A percentile compares a stretch with the other conserved stretches of the same genome.
Evolutionary conservation across 1,140 invertebrate species (phyloP).

Genomic region (Drosophila orena): DNA sequence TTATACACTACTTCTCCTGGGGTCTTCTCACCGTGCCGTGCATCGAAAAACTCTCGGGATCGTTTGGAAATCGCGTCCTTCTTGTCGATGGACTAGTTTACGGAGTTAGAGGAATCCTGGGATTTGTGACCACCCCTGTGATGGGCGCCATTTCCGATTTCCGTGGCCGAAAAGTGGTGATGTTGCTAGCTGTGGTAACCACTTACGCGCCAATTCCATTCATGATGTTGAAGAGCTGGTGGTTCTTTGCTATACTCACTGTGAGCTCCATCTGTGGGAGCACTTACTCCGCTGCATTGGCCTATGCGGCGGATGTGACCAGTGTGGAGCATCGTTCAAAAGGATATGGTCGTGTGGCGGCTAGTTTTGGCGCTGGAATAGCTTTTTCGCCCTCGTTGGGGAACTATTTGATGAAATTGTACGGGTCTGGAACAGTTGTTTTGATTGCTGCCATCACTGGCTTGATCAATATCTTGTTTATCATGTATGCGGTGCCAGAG

Average conservation of each 20-base stretch:
- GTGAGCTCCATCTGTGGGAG: conserved; percentile 99
- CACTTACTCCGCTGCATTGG: conserved; percentile 99
- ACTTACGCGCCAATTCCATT: conserved; percentile 99
- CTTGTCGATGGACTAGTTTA: conserved; percentile 99
- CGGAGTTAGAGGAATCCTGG: conserved; percentile 98
- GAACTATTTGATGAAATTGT: conserved; percentile 94
- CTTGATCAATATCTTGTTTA: conserved; percentile 98
- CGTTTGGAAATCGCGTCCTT: conserved; percentile 99
- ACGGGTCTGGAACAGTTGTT: conserved; percentile 96
- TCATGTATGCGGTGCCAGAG: conserved; percentile 99
- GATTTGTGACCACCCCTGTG: conserved; percentile 97
- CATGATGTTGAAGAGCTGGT: conserved; percentile 99
- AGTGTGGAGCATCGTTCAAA: conserved; percentile 96
- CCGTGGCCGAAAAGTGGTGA: conserved; percentile 98
- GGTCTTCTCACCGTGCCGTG: conserved; percentile 98
- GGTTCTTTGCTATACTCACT: conserved; percentile 99
- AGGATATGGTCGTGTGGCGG: conserved; percentile 98
- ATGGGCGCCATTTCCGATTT: conserved; percentile 98
- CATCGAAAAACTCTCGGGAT: conserved; percentile 97
- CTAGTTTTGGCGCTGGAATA: conserved; percentile 99
- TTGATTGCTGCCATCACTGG: conserved; percentile 97
- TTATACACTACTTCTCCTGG: conserved; percentile 99
- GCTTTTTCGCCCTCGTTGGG: conserved; percentile 98
- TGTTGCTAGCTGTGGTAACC: conserved; percentile 99
- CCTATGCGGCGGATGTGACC: conserved; percentile 99